Percentiles rank a stretch among this genome's conserved stretches.
Evolutionary conservation across 2,113 vertebrate species (phyloP).

Genomic region (Speoplatyrhinus poulsoni): DNA sequence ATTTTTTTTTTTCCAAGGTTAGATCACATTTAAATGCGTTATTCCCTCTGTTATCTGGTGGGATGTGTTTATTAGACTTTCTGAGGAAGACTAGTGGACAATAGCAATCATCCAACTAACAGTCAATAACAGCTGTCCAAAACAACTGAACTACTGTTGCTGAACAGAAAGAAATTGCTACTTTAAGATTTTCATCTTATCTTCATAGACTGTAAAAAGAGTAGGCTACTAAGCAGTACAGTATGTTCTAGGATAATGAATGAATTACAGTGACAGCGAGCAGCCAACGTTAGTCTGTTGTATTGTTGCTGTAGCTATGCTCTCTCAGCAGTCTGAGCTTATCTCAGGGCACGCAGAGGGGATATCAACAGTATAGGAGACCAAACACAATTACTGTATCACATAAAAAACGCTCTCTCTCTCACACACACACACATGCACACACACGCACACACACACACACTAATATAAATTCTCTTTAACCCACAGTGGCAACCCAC

Average conservation of each 20-base stretch:
- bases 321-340: slow-evolving; percentile 4
- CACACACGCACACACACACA: slow-evolving; percentile 1
- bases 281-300: too few species aligned
- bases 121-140: slow-evolving; percentile 18
- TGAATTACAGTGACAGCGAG: too few species aligned
- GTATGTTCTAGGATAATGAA: too few species aligned
- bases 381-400: background rate
- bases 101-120: slow-evolving; percentile 23
- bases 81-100: slow-evolving; percentile 4
- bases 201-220: too few species aligned
- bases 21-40: slow-evolving; percentile 1
- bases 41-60: background rate
- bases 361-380: slow-evolving; percentile 14
- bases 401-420: background rate
- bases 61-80: slow-evolving; percentile 1
- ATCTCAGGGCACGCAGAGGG: slow-evolving; percentile 5
- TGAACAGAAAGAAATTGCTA: too few species aligned
- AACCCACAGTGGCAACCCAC: too few species aligned
- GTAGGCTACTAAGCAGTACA: too few species aligned
- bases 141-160: background rate
- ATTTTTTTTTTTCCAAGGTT: background rate
- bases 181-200: too few species aligned
- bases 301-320: background rate
- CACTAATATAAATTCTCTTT: background rate
- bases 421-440: slow-evolving; percentile 5